Evolutionary conservation across 2,113 vertebrate species (phyloP), one percentile per base, ranked within the genome.

Genomic region (Tapirus terrestris): DNA sequence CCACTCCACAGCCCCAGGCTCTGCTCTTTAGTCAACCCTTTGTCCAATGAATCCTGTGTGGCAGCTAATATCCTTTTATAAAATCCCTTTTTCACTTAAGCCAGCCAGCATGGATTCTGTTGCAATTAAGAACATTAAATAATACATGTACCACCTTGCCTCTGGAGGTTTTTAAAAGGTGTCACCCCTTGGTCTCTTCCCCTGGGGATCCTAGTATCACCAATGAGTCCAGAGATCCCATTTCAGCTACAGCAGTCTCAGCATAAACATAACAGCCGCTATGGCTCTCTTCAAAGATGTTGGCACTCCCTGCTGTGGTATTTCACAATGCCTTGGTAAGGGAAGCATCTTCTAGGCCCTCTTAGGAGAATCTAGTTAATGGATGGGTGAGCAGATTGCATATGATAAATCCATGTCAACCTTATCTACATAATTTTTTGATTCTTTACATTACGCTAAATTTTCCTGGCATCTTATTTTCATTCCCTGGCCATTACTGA

Each of bases 101-200:
- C 14, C 89, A 94, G 29, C 16, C 86, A 79, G 48, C 81, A 58
- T 77, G 70, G 88, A 94, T 96, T 94, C 87, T 96, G 45, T 60
- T 96, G 61, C 93, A 97, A 96, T 94, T 94, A 96, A 86, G 96
- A 97, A 88, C 72, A 94, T 86, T 91, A 97, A 91, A 94, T 97
- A 96, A 93, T 91, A 91, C 67, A 96, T 68, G 81, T 21, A 31
- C 51, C 51, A 95, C 23, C 68, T 82, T 68, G 72, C 48, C 73
- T 73, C 63, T 70, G 13, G 87, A 83, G 89, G 70, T 72, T 95
- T 79, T 86, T 68, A 60, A 63, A 96, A 17, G 39, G 39, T 92
- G 88, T 94, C 94, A 94, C 33, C 92, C 45, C 43, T 90, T 94
- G 75, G 75, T 90, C 84, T 94, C 60, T 14, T 97, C 63, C 63